Evolutionary conservation across 2,113 vertebrate genomes (phyloP), one percentile per base, ranked within the genome.

Genomic region (Cheilinus undulatus): DNA sequence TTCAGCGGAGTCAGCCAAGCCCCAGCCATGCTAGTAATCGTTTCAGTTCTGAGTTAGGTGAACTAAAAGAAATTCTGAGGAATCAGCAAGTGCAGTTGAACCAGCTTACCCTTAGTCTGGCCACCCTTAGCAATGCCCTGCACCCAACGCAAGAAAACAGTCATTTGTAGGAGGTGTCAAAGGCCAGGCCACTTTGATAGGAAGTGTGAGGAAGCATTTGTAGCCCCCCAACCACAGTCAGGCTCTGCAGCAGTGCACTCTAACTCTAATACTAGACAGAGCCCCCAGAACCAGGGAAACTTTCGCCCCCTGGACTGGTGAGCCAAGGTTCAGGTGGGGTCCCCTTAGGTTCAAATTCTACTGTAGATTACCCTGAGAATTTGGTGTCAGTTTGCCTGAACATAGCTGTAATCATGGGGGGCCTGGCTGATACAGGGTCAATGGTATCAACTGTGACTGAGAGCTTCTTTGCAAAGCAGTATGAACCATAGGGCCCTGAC

Each of bases 81-180:
- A 3, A 12, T 0, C 82, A 80, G 6, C 82, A 81, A 43, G 76
- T 69, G 4, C 78, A 85, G 9, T 7, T 85, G 3, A 10, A 53
- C 1, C 43, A 75, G 0, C 50, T 80, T 2, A 73, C 30, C 23
- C 42, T 11, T 3, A 40, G n/a, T 12, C 5, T 50, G 7, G 5
- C 19, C 17, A 30, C 20, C 13, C 48, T 52, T 42, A 15, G 3
- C 0, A 0, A 38, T 2, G 49, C 7, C 14, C 32, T 24, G 2
- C 32, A 10, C 1, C 7, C 22, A 20, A 20, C n/a, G 28, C 32
- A 17, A 58, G 20, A 38, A 3, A 24, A 15, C 32, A 15, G 19
- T 54, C 8, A 32, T 54, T 24, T 40, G 54, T 40, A 24, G 14
- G 7, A 14, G 34, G 22, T 24, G 32, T 2, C 54, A 57, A 57